A percentile compares a stretch with the other conserved stretches of the same genome.
Conservation (phyloP, 2,113 vertebrate genomes). For the Laticauda laticaudata region DNA sequence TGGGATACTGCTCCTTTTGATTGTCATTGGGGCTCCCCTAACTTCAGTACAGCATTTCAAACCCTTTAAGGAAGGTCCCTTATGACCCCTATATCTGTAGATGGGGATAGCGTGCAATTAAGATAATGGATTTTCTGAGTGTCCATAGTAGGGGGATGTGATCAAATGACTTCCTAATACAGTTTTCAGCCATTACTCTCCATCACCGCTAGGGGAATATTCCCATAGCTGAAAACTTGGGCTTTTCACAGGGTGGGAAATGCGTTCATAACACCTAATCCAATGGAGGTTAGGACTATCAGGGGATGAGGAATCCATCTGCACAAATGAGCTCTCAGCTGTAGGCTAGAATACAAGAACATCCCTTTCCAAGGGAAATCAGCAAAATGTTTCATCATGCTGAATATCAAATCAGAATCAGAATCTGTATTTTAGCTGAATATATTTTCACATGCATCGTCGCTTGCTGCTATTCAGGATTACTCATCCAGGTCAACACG, state of each 20-base stretch:
- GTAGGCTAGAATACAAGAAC: too few species aligned
- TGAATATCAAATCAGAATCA: neutral
- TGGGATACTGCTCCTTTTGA: neutral
- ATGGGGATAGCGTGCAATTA: too few species aligned
- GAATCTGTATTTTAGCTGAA: neutral
- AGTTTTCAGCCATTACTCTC: neutral
- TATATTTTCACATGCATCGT: too few species aligned
- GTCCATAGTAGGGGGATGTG: neutral
- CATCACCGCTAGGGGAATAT: neutral
- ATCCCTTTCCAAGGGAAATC: neutral
- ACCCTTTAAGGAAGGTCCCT: neutral
- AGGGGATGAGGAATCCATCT: neutral
- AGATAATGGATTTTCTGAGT: neutral
- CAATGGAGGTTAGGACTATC: neutral
- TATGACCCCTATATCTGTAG: neutral
- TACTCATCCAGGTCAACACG: neutral
- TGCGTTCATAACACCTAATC: neutral
- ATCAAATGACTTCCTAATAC: neutral
- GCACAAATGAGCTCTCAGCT: neutral
- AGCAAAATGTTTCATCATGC: neutral
- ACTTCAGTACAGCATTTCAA: neutral
- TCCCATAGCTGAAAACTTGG: neutral
- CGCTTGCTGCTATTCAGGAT: neutral
- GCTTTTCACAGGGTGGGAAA: neutral
- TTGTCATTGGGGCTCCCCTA: neutral